Evolutionary conservation across 2,888 invertebrate species (phyloP).

Genomic region (Brachycybe producta): DNA sequence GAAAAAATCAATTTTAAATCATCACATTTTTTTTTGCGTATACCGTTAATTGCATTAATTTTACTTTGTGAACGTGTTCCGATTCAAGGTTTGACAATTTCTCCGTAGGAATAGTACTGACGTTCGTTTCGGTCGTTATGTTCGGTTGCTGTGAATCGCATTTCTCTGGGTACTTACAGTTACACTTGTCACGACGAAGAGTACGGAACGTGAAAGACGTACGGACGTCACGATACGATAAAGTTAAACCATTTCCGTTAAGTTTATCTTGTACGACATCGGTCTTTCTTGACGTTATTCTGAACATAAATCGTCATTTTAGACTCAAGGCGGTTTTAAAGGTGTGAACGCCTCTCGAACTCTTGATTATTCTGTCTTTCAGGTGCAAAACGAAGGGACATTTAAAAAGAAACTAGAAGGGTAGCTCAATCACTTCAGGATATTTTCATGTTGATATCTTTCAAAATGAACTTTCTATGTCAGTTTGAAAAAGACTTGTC

Average conservation of each 20-base stretch:
- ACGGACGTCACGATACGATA: slow-evolving; percentile 43
- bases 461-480: too few species aligned
- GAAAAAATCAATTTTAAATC: slow-evolving; percentile 36
- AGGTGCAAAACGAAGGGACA: too few species aligned
- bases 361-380: too few species aligned
- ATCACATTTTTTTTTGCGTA: neutral
- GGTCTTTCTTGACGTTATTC: slow-evolving; percentile 64
- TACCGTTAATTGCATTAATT: neutral
- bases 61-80: slow-evolving; percentile 59
- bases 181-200: slow-evolving; percentile 45
- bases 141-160: slow-evolving; percentile 65
- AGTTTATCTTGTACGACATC: slow-evolving; percentile 50
- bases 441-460: too few species aligned
- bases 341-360: too few species aligned
- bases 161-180: slow-evolving; percentile 43
- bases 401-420: too few species aligned
- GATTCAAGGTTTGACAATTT: slow-evolving; percentile 44
- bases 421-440: too few species aligned
- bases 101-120: neutral
- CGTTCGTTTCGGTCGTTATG: too few species aligned
- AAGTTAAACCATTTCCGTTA: slow-evolving; percentile 41
- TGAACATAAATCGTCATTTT: slow-evolving; percentile 20
- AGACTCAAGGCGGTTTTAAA: too few species aligned
- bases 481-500: too few species aligned
- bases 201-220: slow-evolving; percentile 75